Base-by-base conservation (phyloP, 2,113 vertebrate genomes). In the Pimephales promelas region DNA sequence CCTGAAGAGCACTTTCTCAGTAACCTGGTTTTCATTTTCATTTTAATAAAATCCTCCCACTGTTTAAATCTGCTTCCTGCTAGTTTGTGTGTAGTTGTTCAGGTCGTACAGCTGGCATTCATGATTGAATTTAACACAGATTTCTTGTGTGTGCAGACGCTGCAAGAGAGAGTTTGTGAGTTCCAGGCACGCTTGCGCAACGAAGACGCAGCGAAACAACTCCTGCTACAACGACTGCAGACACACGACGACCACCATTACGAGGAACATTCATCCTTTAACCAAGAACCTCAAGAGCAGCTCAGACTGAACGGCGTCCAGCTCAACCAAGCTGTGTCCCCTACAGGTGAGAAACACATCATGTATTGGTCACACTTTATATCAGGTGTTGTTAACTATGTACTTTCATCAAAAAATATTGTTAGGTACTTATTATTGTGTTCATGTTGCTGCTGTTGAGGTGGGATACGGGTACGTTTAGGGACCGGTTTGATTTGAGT, bases 141-240 rank as follows among this genome's bases (percentile, higher is more conserved):
- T 77, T 59, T 56, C 4, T 61, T 52, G 36, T 61, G 26, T 77
- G 31, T 16, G 1, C 92, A 96, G 95, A 93, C 91, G 3, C 92
- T 96, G 64, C 93, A 89, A 90, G 94, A 95, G 86, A 92, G 92
- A 34, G 90, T 89, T 85, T 92, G 85, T 81, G 64, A 94, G 90
- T 92, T 89, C 89, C 93, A 94, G 85, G 89, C 94, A 85, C 92
- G 92, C 85, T 91, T 94, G 85, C 90, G 85, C 18, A 92, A 89
- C 3, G 91, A 95, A 76, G 95, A 95, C 86, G 86, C 88, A 20
- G 75, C 89, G 0, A 18, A 88, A 24, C 89, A 86, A 70, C 88
- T 89, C 52, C 89, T 90, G 74, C 78, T 88, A 4, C 92, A 92
- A 88, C 85, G 84, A 18, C 49, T 20, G 76, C 88, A 73, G 64